Percentiles rank a stretch among this genome's conserved stretches.
Conservation (phyloP, 2,888 invertebrate genomes). For the Maniola hyperantus region DNA sequence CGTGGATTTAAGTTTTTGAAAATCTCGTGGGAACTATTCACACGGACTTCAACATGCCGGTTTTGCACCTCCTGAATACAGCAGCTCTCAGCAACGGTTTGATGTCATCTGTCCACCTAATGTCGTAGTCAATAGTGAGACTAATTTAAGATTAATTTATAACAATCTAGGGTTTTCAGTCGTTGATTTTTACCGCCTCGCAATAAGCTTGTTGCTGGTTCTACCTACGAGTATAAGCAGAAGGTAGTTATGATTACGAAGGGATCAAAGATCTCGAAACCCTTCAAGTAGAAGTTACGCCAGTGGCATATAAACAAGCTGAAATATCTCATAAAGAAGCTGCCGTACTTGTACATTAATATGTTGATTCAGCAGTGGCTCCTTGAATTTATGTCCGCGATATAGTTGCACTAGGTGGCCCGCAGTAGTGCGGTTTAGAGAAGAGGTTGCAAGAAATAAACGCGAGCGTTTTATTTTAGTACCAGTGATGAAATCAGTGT, state of each 20-base stretch:
- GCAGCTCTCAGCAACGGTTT: too few relatives aligned
- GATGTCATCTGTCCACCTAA: too few relatives aligned
- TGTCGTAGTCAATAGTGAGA: too few relatives aligned
- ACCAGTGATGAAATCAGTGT: too few relatives aligned
- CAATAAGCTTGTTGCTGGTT: background rate
- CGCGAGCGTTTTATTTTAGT: constrained; percentile 2
- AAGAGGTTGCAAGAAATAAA: background rate
- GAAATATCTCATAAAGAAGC: constrained; percentile 25
- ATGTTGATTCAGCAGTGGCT: constrained; percentile 37
- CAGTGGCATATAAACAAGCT: constrained; percentile 21
- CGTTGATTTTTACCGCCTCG: too few relatives aligned
- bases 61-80: too few relatives aligned
- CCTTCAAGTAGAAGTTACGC: constrained; percentile 14
- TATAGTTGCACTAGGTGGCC: constrained; percentile 31
- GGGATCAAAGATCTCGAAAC: constrained; percentile 13
- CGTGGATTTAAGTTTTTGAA: too few relatives aligned
- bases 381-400: constrained; percentile 34
- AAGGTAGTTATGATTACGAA: background rate
- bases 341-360: constrained; percentile 32
- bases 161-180: too few relatives aligned
- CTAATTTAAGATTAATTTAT: too few relatives aligned
- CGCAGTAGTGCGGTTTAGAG: constrained; percentile 13
- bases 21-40: too few relatives aligned
- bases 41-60: too few relatives aligned
- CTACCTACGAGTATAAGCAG: background rate